Evolutionary conservation across 92 coral and sea anemone genomes (phyloP).

Genomic region (Pocillopora meandrina): DNA sequence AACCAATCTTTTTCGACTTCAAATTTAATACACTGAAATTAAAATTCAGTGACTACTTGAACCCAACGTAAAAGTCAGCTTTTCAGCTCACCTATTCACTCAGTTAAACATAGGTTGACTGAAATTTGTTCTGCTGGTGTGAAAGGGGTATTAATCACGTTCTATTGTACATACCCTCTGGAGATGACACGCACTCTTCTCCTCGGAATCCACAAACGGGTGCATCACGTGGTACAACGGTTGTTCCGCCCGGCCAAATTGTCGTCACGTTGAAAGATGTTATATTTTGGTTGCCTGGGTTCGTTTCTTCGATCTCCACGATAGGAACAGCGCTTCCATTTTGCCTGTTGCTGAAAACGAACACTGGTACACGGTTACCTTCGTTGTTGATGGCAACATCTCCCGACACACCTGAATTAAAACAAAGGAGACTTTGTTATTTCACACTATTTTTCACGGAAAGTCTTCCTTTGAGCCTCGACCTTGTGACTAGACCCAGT

Average conservation of each 20-base stretch:
- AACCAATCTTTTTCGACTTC: no score
- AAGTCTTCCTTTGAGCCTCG: no score
- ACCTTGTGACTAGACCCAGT: no score
- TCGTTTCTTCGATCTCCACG: constrained; percentile 54
- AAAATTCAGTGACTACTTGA: no score
- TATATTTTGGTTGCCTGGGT: constrained; percentile 36
- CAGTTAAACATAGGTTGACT: no score
- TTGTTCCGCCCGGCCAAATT: constrained; percentile 79
- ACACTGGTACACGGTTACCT: constrained; percentile 78
- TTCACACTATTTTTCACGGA: not conserved
- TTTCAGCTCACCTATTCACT: no score
- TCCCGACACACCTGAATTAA: constrained; percentile 70
- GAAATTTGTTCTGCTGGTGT: no score
- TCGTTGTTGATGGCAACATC: constrained; percentile 53
- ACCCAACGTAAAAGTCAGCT: no score
- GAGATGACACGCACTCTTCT: constrained; percentile 37
- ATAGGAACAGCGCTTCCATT: constrained; percentile 42
- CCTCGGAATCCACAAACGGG: constrained; percentile 83
- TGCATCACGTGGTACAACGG: constrained; percentile 60
- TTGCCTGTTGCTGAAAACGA: constrained; percentile 76
- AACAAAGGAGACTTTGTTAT: not conserved
- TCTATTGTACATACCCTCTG: constrained; percentile 12
- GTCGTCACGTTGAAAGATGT: constrained; percentile 26
- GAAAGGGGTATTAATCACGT: no score
- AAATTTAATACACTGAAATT: no score